phyloP scores from a whole-genome alignment of 2,888 invertebrate species.

The Acronicta psi region DNA sequence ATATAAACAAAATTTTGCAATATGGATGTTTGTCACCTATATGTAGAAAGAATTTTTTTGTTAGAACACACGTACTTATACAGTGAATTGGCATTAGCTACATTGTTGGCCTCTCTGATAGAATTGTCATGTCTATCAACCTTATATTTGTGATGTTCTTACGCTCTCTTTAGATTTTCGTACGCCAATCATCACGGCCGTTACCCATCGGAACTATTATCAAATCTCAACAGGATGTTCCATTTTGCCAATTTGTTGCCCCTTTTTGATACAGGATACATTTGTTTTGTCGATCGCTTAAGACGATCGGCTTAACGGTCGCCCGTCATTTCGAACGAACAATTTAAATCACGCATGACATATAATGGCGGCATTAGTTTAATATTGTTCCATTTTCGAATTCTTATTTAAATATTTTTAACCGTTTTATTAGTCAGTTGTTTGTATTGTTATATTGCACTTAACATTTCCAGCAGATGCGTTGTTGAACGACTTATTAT shows the following conservation, averaged over 20 bases:
- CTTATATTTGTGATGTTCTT: slow-evolving; percentile 26
- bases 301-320: slow-evolving; percentile 52
- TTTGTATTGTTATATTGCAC: slow-evolving; percentile 35
- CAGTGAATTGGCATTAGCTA: not conserved
- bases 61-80: not conserved
- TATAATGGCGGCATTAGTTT: slow-evolving; percentile 31
- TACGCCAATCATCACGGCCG: slow-evolving; percentile 34
- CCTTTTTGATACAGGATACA: slow-evolving; percentile 79
- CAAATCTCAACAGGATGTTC: slow-evolving; percentile 76
- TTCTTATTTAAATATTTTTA: slow-evolving; percentile 16
- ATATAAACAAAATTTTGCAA: no score
- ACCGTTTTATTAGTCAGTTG: slow-evolving; percentile 25
- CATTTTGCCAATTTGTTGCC: slow-evolving; percentile 80
- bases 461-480: slow-evolving; percentile 33
- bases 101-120: not conserved
- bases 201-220: slow-evolving; percentile 52
- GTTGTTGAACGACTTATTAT: slow-evolving; percentile 33
- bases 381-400: slow-evolving; percentile 23
- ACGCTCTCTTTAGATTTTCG: slow-evolving; percentile 32
- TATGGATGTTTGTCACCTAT: no score
- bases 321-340: slow-evolving; percentile 29
- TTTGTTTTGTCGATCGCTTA: slow-evolving; percentile 67
- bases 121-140: slow-evolving; percentile 1
- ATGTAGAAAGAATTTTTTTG: not conserved
- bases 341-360: slow-evolving; percentile 33